Percentiles rank a stretch among this genome's conserved stretches.
These are phyloP conservation scores for Cydia fagiglandana DNA, from an alignment of 1,140 invertebrate genomes.

Conservation along the genomic window DNA sequence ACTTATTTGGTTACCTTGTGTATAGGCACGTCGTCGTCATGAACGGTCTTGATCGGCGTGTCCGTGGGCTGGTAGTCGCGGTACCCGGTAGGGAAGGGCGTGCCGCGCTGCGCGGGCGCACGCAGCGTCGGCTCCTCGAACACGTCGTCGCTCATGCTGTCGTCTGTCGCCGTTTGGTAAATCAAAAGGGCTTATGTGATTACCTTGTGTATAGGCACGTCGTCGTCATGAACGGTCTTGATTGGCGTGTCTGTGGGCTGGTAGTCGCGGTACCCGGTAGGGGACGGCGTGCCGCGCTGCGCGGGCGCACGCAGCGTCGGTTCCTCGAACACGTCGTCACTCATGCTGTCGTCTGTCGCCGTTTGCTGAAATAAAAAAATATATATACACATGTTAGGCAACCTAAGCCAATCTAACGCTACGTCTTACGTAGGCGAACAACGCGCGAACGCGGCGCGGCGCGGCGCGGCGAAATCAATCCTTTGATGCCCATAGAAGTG, in stretches of 20 bases:
- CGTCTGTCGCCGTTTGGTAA: conserved; percentile 75
- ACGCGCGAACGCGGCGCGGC: too few species aligned
- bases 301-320: conserved; percentile 66
- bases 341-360: conserved; percentile 83
- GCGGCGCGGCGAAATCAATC: too few species aligned
- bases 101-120: conserved; percentile 50
- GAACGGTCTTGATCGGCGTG: conserved; percentile 52
- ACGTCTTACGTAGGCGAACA: too few species aligned
- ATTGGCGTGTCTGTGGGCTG: conserved; percentile 83
- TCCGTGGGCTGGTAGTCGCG: too few species aligned
- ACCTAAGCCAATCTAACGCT: too few species aligned
- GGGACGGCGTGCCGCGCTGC: conserved; percentile 81
- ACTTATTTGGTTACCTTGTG: conserved; percentile 80
- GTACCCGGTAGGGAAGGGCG: conserved; percentile 66
- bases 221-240: conserved; percentile 72
- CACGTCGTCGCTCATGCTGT: conserved; percentile 89
- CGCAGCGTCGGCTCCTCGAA: conserved; percentile 82
- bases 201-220: conserved; percentile 83
- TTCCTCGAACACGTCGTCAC: conserved; percentile 89
- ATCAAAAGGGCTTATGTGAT: background rate
- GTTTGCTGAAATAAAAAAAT: conserved; percentile 55
- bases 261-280: conserved; percentile 89
- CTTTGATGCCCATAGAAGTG: too few species aligned
- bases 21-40: conserved; percentile 79
- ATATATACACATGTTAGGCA: background rate